Base-by-base conservation (phyloP, 2,797 vertebrate genomes). In the Artibeus lituratus region DNA sequence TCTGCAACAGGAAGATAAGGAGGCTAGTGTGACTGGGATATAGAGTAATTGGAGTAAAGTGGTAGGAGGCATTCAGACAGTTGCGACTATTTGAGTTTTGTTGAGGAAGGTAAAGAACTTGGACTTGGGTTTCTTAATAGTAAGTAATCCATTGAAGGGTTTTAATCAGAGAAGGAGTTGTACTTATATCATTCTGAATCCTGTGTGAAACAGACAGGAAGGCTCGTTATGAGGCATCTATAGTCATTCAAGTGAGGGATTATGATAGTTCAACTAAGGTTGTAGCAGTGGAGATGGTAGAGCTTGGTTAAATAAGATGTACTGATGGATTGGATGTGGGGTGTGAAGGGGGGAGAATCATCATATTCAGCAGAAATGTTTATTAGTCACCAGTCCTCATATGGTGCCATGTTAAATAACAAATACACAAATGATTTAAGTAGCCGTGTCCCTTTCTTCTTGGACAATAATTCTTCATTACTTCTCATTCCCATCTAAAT, bases 401-500 rank as follows among this genome's bases (percentile, higher is more conserved):
- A 5, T 3, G 39, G 8, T 51, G n/a, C n/a, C 44, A 3, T 21
- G 12, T 49, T 87, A 49, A 9, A 22, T 37, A 69, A 15, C 14
- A 47, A 18, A 18, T 53, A 24, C 2, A 16, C 49, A 53, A 2
- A 42, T 77, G 39, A 86, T 39, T 32, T 24, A 26, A 91, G 32
- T 19, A 83, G 29, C 39, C 39, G 0, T 22, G 3, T 10, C 39
- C 51, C 4, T 70, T 78, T 24, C 47, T 90, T 57, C 44, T 73
- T 69, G 42, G 37, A 51, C 24, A 65, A 3, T 77, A 37, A 55
- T 42, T 91, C n/a, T 84, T 80, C 42, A 42, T 70, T 35, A 1
- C 67, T 84, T 91, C 57, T 95, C 42, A 21, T 78, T 81, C 70
- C 62, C 22, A 82, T 39, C 73, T 82, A 91, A 82, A 78, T 94